Conservation (phyloP, 2,113 vertebrate species). For the Anoplopoma fimbria region DNA sequence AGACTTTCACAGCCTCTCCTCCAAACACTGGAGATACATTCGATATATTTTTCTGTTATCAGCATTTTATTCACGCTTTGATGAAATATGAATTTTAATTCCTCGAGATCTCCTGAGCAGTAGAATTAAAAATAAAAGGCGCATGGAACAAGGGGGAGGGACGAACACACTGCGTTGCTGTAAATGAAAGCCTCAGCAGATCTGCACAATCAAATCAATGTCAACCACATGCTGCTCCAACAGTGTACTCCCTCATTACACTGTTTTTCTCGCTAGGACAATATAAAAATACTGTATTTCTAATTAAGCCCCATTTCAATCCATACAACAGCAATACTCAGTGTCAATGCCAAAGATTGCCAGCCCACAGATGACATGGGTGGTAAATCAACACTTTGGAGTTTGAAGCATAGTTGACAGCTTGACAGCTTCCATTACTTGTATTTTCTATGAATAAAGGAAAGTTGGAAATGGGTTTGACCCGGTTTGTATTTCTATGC, state of each 20-base stretch:
- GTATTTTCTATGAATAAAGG: slow-evolving; percentile 34
- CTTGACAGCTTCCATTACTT: slow-evolving; percentile 52
- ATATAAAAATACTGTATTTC: slow-evolving; percentile 38
- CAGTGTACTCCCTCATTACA: slow-evolving; percentile 42
- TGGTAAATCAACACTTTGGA: slow-evolving; percentile 21
- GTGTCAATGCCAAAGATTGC: slow-evolving; percentile 27
- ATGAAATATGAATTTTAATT: slow-evolving; percentile 74
- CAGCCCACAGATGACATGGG: slow-evolving; percentile 37
- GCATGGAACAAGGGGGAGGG: slow-evolving; percentile 30
- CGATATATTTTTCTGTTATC: slow-evolving; percentile 69
- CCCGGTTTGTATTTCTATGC: not conserved
- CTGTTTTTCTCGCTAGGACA: slow-evolving; percentile 43
- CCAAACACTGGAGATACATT: slow-evolving; percentile 49
- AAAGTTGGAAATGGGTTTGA: slow-evolving; percentile 25
- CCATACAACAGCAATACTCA: slow-evolving; percentile 11
- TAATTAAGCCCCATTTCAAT: slow-evolving; percentile 26
- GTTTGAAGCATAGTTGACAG: slow-evolving; percentile 47
- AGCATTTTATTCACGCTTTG: slow-evolving; percentile 71
- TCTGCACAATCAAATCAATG: slow-evolving; percentile 64
- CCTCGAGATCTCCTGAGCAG: slow-evolving; percentile 55
- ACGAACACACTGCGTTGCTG: slow-evolving; percentile 19
- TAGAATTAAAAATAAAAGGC: slow-evolving; percentile 57
- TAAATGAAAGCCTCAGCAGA: slow-evolving; percentile 64
- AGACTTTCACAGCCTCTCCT: slow-evolving; percentile 44
- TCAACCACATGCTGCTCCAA: slow-evolving; percentile 48